Conservation (phyloP, 2,797 vertebrate genomes). For the Borostomias antarcticus region DNA sequence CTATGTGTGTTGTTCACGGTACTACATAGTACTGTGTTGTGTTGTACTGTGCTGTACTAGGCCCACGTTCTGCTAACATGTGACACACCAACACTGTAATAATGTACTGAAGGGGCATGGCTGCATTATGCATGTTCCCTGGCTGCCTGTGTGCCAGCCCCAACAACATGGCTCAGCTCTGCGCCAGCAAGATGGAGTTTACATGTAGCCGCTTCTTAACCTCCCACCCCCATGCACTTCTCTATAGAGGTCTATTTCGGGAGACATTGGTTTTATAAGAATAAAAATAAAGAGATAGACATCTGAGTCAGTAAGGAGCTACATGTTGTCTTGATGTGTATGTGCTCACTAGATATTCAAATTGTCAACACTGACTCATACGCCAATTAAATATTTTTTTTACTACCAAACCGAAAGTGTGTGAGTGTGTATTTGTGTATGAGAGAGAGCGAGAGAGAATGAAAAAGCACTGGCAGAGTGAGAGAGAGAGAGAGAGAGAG, state of each 20-base stretch:
- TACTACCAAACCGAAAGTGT: background rate
- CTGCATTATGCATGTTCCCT: background rate
- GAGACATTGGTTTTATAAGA: no score
- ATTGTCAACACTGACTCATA: background rate
- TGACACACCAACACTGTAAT: no score
- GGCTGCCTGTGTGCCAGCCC: background rate
- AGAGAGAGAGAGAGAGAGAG: slow-evolving; percentile 17
- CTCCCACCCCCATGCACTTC: background rate
- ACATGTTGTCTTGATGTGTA: no score
- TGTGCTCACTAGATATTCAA: no score
- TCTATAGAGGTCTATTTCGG: no score
- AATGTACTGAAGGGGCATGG: no score
- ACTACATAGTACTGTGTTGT: no score
- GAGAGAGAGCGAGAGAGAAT: background rate
- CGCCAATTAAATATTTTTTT: background rate
- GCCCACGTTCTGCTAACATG: no score
- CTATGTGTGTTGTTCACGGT: no score
- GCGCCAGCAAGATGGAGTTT: background rate
- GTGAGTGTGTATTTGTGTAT: background rate
- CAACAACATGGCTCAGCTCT: no score
- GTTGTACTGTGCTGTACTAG: no score
- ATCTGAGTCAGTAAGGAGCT: background rate
- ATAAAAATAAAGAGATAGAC: background rate
- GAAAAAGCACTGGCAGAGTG: no score
- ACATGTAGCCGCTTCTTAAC: background rate